Base-by-base conservation (phyloP, 2,113 vertebrate species). In the Pelmatolapia mariae region DNA sequence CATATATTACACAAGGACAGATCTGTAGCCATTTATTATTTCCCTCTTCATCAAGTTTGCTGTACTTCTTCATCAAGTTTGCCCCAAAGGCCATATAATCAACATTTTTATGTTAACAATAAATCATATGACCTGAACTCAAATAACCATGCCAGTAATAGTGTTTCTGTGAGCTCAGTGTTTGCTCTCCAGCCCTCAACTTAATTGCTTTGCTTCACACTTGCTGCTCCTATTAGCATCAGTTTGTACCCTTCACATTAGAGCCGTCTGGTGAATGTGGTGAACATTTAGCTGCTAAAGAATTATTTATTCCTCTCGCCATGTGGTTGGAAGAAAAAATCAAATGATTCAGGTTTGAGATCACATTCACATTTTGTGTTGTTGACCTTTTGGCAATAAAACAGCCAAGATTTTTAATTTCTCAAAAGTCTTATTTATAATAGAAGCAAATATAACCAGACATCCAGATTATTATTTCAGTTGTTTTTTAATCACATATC, bases 1-100 rank as follows among this genome's bases (percentile, higher is more conserved):
- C 89, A 89, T 91, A 81, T 11, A 88, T 90, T 85, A 79, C 19
- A 82, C 66, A 61, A 79, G 29, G 57, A 73, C 47, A 57, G 43
- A 80, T 43, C 43, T 87, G 31, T 54, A 71, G 15, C 15, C 15
- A 33, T 78, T 86, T 11, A 29, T 84, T 29, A 38, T 87, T 87
- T 88, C 47, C 22, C 38, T 71, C 26, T 59, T 54, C 8, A n/a
- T 59, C 24, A 82, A 66, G 19, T 80, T 81, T 83, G 11, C 43
- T 63, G 31, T 10, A 63, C 10, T 36, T 71, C 18, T 61, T 54
- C 10, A n/a, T 66, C 24, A 82, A 78, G 19, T 80, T 81, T 83
- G 18, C 33, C 18, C 18, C 45, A 78, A 78, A 78, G 18, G 45
- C 24, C 10, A 52, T 78, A 78, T n/a, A 78, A 78, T 78, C 73